Evolutionary conservation across 2,888 invertebrate species (phyloP), one percentile per base, ranked within the genome.

Genomic region (Cephus spinipes): DNA sequence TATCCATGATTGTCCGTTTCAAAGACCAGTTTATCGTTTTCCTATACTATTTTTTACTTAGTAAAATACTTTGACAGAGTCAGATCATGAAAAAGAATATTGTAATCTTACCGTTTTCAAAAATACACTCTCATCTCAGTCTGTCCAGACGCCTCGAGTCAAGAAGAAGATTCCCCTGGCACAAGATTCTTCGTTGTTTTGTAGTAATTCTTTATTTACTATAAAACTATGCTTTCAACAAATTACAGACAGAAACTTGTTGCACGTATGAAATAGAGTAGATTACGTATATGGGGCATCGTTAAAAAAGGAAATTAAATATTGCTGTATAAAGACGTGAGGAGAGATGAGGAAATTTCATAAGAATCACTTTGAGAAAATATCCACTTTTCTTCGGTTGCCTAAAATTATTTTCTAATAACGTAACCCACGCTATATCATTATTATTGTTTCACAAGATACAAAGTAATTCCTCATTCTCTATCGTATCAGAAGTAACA

Each of bases 181-280:
- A 55, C 23, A 55, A 55, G 40, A 55, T 23, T 23, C 40, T 55
- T 55, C 40, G 40, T 23, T 55, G 40, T 23, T 77, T 79, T 69
- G 74, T 86, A 87, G 82, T 87, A 86, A 85, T 88, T 85, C 85
- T 90, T 89, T 90, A 89, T 90, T 90, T 87, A 82, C 86, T 90
- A 89, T 89, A 89, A 90, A 90, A 90, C 86, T 90, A 89, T 86
- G 87, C 82, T 85, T 87, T 88, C 86, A 87, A 89, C 87, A 89
- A 89, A 89, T 88, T 87, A 88, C 88, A 87, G 86, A 87, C 85
- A 86, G 85, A 88, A 86, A 75, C 81, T 83, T 32, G 33, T 74
- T 33, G 32, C n/a, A 35, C 35, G n/a, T 32, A 35, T 35, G 35
- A 30, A 35, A 35, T 30, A 30, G 40, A 76, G 69, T 78, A 75